Evolutionary conservation across 2,888 invertebrate genomes (phyloP), one percentile per base, ranked within the genome.

Genomic region (Lamellibrachia columna): DNA sequence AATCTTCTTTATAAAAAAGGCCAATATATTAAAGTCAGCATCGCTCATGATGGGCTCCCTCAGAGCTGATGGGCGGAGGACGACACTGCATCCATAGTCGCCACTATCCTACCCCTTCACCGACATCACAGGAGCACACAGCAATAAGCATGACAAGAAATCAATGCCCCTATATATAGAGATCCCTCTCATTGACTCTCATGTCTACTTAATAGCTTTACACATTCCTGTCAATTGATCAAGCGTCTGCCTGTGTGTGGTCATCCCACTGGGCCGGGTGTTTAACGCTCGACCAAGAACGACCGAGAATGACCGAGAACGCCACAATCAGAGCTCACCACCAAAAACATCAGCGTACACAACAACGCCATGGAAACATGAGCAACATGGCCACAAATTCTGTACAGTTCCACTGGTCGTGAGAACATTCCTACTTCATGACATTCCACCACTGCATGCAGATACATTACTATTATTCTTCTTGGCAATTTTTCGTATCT

Each of bases 241-340:
- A 75, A 75, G 75, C 75, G 75, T 75, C n/a, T 6, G 75, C 6
- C 75, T 75, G 11, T 4, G 22, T 15, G 3, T 75, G 75, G 75
- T n/a, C 75, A 22, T 75, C 75, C 75, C 75, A 75, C 22, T 15
- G 75, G 75, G 22, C 75, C 75, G 22, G 55, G 75, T 75, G 75
- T 75, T 75, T 75, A 75, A 75, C 75, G 75, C 75, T 75, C 75
- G 75, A 75, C 75, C 75, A n/a, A 75, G 75, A 75, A 75, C 75
- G 22, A 40, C 40, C 40, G 40, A 40, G 40, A 40, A 40, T 0
- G 40, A 40, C 75, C 75, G 75, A 75, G 75, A 75, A 75, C 75
- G 15, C 15, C 75, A n/a, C 75, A 75, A 75, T 75, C 75, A 75
- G 75, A 75, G n/a, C 75, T 22, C 0, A n/a, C 75, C 75, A 15